Evolutionary conservation across 2,113 vertebrate species (phyloP).

Genomic region (Toxotes jaculatrix): DNA sequence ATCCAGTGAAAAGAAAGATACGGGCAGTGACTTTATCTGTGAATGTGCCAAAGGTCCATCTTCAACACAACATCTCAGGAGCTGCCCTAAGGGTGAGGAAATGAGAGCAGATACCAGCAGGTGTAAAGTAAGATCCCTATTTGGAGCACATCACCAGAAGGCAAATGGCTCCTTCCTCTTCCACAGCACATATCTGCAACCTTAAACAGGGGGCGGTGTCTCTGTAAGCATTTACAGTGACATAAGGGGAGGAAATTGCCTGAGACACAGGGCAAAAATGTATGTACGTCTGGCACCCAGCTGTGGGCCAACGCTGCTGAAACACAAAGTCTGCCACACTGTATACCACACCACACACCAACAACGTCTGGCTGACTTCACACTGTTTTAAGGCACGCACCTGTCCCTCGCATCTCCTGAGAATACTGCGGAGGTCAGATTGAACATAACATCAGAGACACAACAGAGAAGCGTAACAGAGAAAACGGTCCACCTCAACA

Average conservation of each 20-base stretch:
- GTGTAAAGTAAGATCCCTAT: slow-evolving; percentile 77
- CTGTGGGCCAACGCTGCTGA: slow-evolving; percentile 62
- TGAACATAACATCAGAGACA: slow-evolving; percentile 22
- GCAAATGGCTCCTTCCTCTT: slow-evolving; percentile 65
- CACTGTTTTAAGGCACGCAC: slow-evolving; percentile 27
- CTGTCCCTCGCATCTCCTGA: slow-evolving; percentile 33
- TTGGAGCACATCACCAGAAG: slow-evolving; percentile 67
- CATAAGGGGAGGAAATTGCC: slow-evolving; percentile 78
- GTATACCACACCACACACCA: slow-evolving; percentile 1
- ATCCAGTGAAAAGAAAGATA: background rate
- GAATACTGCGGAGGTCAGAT: slow-evolving; percentile 1
- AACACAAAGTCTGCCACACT: slow-evolving; percentile 23
- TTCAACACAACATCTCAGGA: slow-evolving; percentile 23
- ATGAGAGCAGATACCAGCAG: slow-evolving; percentile 74
- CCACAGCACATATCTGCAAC: slow-evolving; percentile 64
- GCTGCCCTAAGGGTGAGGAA: slow-evolving; percentile 18
- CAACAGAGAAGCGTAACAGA: background rate
- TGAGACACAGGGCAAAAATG: slow-evolving; percentile 77
- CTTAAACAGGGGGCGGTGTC: slow-evolving; percentile 69
- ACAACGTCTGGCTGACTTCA: slow-evolving; percentile 13
- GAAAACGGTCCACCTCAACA: slow-evolving; percentile 42
- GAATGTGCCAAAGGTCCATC: slow-evolving; percentile 10
- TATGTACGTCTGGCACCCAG: slow-evolving; percentile 78
- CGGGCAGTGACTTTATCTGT: background rate
- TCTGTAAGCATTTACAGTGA: slow-evolving; percentile 78